phyloP scores from a whole-genome alignment of 92 coral and sea anemone genomes.

The Umimayanthus chanpuru region DNA sequence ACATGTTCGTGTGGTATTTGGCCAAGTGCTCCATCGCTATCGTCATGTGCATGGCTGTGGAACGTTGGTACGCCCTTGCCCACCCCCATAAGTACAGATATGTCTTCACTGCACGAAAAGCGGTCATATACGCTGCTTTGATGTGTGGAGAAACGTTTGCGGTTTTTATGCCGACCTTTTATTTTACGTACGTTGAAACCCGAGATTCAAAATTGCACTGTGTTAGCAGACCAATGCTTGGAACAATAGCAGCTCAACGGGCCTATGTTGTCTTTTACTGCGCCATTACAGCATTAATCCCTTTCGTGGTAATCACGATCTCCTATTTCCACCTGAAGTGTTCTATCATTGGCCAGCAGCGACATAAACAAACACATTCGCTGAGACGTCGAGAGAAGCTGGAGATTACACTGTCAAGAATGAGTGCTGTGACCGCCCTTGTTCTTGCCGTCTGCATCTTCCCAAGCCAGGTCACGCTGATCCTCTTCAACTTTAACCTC shows the following conservation, averaged over 20 bases:
- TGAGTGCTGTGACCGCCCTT: slow-evolving; percentile 33
- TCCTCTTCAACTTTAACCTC: slow-evolving; percentile 15
- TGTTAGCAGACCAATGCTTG: not conserved
- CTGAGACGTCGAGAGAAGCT: slow-evolving; percentile 7
- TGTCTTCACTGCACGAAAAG: slow-evolving; percentile 2
- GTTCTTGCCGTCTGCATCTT: slow-evolving; percentile 18
- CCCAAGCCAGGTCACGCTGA: slow-evolving; percentile 25
- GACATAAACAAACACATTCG: not conserved
- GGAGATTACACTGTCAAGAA: slow-evolving; percentile 21
- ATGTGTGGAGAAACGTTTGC: slow-evolving; percentile 8
- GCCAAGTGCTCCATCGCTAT: slow-evolving; percentile 23
- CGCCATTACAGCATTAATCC: slow-evolving; percentile 18
- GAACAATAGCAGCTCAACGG: not conserved
- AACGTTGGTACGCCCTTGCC: slow-evolving; percentile 28
- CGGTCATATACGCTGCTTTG: not conserved
- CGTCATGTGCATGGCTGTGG: slow-evolving; percentile 23
- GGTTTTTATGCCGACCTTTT: slow-evolving; percentile 10
- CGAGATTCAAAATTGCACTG: slow-evolving; percentile 7
- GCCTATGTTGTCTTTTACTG: slow-evolving; percentile 13
- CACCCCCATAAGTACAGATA: slow-evolving; percentile 12
- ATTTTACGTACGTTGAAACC: not conserved
- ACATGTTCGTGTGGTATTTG: slow-evolving; percentile 15
- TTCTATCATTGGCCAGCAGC: not conserved
- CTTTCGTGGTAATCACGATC: slow-evolving; percentile 16
- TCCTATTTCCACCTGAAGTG: slow-evolving; percentile 10